phyloP scores from a whole-genome alignment of 2,797 vertebrate genomes.

The Poeciliopsis infans region DNA sequence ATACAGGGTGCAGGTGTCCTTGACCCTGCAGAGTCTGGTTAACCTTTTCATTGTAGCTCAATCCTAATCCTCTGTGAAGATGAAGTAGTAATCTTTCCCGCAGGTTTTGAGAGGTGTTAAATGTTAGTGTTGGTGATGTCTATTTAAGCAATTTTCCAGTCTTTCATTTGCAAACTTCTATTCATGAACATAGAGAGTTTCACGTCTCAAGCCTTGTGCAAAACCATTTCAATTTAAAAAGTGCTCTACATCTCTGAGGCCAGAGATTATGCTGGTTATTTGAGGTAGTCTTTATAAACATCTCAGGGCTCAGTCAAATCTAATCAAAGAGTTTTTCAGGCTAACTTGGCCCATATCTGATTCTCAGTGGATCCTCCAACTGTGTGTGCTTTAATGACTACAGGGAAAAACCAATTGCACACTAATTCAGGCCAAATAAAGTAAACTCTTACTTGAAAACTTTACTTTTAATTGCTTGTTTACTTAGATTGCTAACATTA shows the following conservation, averaged over 20 bases:
- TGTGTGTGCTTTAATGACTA: background rate
- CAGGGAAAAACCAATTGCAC: background rate
- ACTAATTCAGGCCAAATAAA: constrained; percentile 1
- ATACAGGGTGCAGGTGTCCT: no score
- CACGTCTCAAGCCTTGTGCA: background rate
- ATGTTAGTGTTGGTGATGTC: background rate
- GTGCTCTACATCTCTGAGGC: background rate
- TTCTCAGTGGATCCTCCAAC: background rate
- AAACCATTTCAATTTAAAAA: background rate
- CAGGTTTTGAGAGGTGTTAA: background rate
- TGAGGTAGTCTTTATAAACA: background rate
- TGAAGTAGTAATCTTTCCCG: background rate
- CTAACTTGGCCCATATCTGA: background rate
- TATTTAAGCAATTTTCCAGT: background rate
- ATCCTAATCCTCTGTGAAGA: background rate
- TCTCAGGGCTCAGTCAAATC: background rate
- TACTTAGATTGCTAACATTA: background rate
- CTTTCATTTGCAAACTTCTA: background rate
- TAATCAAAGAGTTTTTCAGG: background rate
- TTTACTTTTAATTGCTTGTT: background rate
- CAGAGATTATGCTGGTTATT: background rate
- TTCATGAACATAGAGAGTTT: background rate
- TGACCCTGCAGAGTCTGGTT: background rate
- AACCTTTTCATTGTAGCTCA: background rate
- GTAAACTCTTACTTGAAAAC: background rate